A percentile compares a stretch with the other conserved stretches of the same genome.
These are phyloP conservation scores for Heliothis virescens DNA, from an alignment of 1,140 invertebrate genomes.

Conservation along the genomic window DNA sequence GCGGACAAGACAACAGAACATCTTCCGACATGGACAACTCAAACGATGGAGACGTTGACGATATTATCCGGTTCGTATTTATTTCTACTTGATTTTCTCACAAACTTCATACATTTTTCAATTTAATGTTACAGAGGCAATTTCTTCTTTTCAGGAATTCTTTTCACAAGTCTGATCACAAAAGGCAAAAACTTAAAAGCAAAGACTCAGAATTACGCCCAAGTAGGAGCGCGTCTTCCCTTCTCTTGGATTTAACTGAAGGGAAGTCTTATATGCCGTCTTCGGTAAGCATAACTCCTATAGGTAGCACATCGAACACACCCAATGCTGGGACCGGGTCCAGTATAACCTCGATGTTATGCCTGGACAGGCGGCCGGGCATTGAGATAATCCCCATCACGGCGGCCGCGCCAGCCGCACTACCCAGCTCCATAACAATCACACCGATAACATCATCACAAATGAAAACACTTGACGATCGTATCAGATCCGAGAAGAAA, in stretches of 20 bases:
- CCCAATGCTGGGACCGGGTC: slow-evolving; percentile 74
- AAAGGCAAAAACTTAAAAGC: slow-evolving; percentile 84
- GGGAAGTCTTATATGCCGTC: slow-evolving; percentile 89
- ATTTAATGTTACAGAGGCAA: slow-evolving; percentile 5
- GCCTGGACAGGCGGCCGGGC: slow-evolving; percentile 90
- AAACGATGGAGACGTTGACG: slow-evolving; percentile 87
- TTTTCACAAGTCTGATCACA: slow-evolving; percentile 86
- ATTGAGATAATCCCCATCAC: slow-evolving; percentile 93
- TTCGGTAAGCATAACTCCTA: slow-evolving; percentile 93
- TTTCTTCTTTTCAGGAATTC: slow-evolving; percentile 78
- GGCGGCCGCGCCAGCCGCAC: slow-evolving; percentile 87
- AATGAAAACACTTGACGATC: slow-evolving; percentile 87
- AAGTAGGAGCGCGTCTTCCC: slow-evolving; percentile 74
- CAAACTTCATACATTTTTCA: neutral
- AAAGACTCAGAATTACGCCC: slow-evolving; percentile 73
- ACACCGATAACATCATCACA: slow-evolving; percentile 90
- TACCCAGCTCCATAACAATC: slow-evolving; percentile 94
- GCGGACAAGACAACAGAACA: slow-evolving; percentile 80
- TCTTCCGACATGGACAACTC: slow-evolving; percentile 88
- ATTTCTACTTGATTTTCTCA: neutral
- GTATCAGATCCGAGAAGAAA: slow-evolving; percentile 88
- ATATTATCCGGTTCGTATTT: slow-evolving; percentile 85
- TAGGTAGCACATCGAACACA: slow-evolving; percentile 81
- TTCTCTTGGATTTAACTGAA: slow-evolving; percentile 87
- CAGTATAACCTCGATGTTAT: slow-evolving; percentile 88